A percentile compares a stretch with the other conserved stretches of the same genome.
Conservation (phyloP, 1,140 invertebrate species). For the Cephus cinctus region DNA sequence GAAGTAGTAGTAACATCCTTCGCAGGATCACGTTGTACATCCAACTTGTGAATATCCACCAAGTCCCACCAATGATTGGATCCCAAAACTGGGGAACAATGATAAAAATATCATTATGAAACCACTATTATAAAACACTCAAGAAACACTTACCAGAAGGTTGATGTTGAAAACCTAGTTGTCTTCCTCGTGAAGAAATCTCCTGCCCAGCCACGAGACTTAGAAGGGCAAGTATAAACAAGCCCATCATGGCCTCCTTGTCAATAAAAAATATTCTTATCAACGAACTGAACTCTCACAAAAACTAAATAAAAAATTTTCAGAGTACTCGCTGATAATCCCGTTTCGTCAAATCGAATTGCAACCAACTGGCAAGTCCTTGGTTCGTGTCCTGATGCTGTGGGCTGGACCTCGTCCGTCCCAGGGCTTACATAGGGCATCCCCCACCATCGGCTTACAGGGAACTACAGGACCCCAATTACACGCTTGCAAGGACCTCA, state of each 20-base stretch:
- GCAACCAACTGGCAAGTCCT: too few species aligned
- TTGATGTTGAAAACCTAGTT: constrained; percentile 28
- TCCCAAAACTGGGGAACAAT: constrained; percentile 21
- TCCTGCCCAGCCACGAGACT: too few species aligned
- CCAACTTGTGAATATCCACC: constrained; percentile 36
- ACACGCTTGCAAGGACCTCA: too few species aligned
- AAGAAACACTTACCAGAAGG: constrained; percentile 34
- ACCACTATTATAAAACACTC: too few species aligned
- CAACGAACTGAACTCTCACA: too few species aligned
- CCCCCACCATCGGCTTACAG: constrained; percentile 44
- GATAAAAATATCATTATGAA: too few species aligned
- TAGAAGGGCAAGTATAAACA: too few species aligned
- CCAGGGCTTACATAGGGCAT: constrained; percentile 57
- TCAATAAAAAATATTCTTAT: not conserved
- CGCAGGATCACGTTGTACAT: constrained; percentile 19
- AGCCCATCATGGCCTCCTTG: constrained; percentile 5
- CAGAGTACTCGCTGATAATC: constrained; percentile 17
- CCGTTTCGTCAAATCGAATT: constrained; percentile 12
- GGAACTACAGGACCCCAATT: constrained; percentile 51
- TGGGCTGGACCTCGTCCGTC: constrained; percentile 52
- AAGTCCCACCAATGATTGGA: constrained; percentile 31
- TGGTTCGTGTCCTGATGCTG: constrained; percentile 49
- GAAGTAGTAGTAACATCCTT: too few species aligned
- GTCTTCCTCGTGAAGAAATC: constrained; percentile 26
- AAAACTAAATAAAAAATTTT: constrained; percentile 18